Evolutionary conservation across 2,888 invertebrate species (phyloP), one percentile per base, ranked within the genome.

Genomic region (Timandra comae): DNA sequence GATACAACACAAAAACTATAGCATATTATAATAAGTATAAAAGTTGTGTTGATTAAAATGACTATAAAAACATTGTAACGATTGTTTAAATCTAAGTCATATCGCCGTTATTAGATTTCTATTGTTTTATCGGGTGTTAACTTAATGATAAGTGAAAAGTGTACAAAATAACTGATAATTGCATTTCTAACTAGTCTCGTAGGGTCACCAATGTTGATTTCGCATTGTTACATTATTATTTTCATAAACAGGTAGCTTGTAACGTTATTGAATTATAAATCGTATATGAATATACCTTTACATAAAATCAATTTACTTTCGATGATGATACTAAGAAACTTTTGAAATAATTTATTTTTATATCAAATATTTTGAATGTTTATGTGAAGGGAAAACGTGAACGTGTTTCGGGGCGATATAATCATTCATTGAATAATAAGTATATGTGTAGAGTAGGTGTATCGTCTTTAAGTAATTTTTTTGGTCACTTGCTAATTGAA

Each of bases 111-210:
- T 65, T 68, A 64, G 63, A 66, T 57, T 61, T 77, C 68, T 75
- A 73, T 76, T 75, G 70, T 74, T 73, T 74, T 80, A 81, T 73
- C 77, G 66, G 76, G 73, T 80, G 82, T 84, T 85, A 84, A 74
- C 67, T 69, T 84, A 84, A 73, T 84, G 62, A 63, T 84, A 84
- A 77, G 82, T 65, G 63, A 74, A 75, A 75, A 73, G 58, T 84
- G 84, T 85, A 84, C 82, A 82, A 82, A 80, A 72, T 65, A 68
- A 74, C 66, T 49, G 74, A 68, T 69, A 72, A 68, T 70, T 80
- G 81, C 81, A 82, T 85, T 85, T 84, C 78, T 74, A 63, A 75
- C 82, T 84, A 85, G 85, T 85, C 82, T 71, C 58, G 67, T 81
- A 79, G 80, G 76, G 76, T 80, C 84, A 80, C 78, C 66, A 70